Evolutionary conservation across 2,797 vertebrate species (phyloP).

Genomic region (Coregonus ussuriensis): DNA sequence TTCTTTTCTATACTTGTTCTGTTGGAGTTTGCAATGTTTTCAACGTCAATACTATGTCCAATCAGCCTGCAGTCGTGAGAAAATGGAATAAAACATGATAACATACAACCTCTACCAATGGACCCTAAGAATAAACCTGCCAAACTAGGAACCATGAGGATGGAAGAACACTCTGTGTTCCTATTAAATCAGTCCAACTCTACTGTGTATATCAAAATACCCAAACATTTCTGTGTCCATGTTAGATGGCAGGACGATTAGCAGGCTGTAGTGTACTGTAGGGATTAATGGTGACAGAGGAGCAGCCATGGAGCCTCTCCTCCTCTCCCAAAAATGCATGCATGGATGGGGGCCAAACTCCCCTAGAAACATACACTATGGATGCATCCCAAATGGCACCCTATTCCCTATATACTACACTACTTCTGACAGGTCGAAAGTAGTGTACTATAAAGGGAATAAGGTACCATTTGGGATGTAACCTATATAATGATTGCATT

Average conservation of each 20-base stretch:
- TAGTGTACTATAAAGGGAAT: neutral
- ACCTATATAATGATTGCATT: conserved; percentile 28
- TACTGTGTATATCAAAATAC: conserved; percentile 5
- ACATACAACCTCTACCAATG: neutral
- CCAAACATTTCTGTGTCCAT: neutral
- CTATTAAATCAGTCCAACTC: neutral
- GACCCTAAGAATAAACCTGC: neutral
- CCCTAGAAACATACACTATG: conserved; percentile 11
- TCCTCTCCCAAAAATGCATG: conserved; percentile 17
- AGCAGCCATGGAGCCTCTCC: conserved; percentile 5
- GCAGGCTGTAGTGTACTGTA: neutral
- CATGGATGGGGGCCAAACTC: conserved; percentile 25
- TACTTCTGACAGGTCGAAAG: neutral
- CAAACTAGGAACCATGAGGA: neutral
- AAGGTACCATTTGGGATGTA: neutral
- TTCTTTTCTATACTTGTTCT: neutral
- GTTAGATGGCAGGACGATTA: conserved; percentile 2
- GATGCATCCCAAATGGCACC: neutral
- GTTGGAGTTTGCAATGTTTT: neutral
- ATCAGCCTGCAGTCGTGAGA: neutral
- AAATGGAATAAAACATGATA: neutral
- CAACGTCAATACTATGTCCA: neutral
- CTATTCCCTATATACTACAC: too few relatives aligned
- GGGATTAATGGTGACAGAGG: neutral
- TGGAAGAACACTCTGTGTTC: neutral